These are phyloP conservation scores for Epinephelus coioides DNA, from an alignment of 2,797 vertebrate species.

Conservation along the genomic window DNA sequence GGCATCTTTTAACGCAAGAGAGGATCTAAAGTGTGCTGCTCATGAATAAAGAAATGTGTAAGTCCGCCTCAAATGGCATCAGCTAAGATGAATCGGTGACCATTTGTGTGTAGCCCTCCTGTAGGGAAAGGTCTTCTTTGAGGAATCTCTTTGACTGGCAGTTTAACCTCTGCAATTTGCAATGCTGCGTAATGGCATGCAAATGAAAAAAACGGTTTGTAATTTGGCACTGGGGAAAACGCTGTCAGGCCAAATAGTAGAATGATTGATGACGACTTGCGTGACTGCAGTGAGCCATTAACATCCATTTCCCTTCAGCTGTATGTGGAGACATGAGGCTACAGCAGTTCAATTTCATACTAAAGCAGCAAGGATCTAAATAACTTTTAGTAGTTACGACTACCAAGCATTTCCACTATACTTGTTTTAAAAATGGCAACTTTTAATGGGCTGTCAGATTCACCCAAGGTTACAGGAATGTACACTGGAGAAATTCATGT, in stretches of 20 bases:
- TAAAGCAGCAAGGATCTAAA: constrained; percentile 27
- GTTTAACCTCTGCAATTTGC: constrained; percentile 45
- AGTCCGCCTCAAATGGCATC: constrained; percentile 15
- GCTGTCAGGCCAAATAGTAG: constrained; percentile 39
- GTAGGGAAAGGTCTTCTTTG: constrained; percentile 14
- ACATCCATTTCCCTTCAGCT: constrained; percentile 32
- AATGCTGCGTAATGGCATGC: constrained; percentile 46
- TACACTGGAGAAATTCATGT: neutral
- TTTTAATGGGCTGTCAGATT: constrained; percentile 31
- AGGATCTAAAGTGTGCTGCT: constrained; percentile 17
- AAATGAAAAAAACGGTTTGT: constrained; percentile 47
- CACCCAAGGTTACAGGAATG: neutral
- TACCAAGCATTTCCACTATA: constrained; percentile 7
- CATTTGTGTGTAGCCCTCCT: constrained; percentile 1
- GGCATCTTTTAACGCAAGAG: constrained; percentile 30
- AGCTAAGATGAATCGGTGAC: constrained; percentile 12
- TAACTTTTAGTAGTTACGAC: constrained; percentile 24
- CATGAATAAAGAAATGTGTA: constrained; percentile 49
- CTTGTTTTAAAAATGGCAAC: constrained; percentile 17
- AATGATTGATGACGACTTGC: constrained; percentile 61
- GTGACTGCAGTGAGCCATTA: constrained; percentile 53
- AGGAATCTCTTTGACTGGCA: constrained; percentile 36
- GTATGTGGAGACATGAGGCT: constrained; percentile 21
- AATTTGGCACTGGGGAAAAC: constrained; percentile 33
- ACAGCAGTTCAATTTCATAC: constrained; percentile 19